Conservation (phyloP, 2,113 vertebrate species). For the Pantherophis guttatus region DNA sequence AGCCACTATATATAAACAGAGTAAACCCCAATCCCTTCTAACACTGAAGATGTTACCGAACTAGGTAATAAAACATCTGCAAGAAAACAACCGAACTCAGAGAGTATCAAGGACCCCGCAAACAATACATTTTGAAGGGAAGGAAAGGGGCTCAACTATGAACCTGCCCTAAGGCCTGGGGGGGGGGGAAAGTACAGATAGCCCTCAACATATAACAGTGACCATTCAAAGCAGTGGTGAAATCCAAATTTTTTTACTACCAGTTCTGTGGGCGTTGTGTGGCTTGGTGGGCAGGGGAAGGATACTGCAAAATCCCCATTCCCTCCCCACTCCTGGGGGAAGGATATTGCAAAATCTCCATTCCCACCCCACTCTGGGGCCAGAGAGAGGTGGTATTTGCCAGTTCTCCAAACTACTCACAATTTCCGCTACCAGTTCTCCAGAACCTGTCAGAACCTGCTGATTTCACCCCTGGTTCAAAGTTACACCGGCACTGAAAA, state of each 20-base stretch:
- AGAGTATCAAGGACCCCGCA: not conserved
- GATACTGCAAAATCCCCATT: too few relatives aligned
- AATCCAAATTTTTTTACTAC: too few relatives aligned
- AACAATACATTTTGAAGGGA: not conserved
- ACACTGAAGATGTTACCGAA: not conserved
- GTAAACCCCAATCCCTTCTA: not conserved
- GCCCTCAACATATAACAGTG: not conserved
- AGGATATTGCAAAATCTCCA: too few relatives aligned
- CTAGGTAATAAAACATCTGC: not conserved
- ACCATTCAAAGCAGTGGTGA: not conserved
- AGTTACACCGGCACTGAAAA: not conserved
- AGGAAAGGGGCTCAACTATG: not conserved
- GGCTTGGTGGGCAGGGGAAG: too few relatives aligned
- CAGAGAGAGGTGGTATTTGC: too few relatives aligned
- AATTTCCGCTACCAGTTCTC: too few relatives aligned
- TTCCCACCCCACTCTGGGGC: too few relatives aligned
- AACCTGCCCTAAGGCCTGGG: not conserved
- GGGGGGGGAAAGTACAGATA: accelerated
- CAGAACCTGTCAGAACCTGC: too few relatives aligned
- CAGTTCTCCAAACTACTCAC: too few relatives aligned
- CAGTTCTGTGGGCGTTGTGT: too few relatives aligned
- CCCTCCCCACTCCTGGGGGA: too few relatives aligned
- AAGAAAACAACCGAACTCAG: not conserved
- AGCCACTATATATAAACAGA: not conserved
- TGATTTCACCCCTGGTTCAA: too few relatives aligned